Evolutionary conservation across 2,797 vertebrate species (phyloP).

Genomic region (Phyllotis vaccarum): DNA sequence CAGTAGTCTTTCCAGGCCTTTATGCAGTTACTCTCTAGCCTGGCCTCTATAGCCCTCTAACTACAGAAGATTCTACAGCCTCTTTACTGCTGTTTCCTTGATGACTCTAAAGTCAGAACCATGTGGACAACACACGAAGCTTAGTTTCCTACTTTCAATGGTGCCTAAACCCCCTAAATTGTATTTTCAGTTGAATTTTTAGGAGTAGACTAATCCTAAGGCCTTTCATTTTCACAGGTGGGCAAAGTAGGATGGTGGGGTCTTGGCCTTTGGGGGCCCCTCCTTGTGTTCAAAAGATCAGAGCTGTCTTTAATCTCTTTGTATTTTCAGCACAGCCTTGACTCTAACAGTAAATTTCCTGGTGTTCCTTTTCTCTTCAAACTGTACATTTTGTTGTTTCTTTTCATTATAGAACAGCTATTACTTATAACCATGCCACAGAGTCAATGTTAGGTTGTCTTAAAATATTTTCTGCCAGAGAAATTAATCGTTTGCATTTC

Average conservation of each 20-base stretch:
- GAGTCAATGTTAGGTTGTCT: background rate
- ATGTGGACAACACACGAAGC: background rate
- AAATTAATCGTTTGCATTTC: background rate
- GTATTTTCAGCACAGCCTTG: no score
- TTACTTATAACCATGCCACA: background rate
- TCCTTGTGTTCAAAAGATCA: no score
- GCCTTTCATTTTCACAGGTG: background rate
- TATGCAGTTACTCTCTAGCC: background rate
- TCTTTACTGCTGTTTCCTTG: background rate
- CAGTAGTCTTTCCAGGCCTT: background rate
- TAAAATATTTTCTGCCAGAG: background rate
- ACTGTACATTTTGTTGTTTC: background rate
- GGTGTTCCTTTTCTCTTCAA: background rate
- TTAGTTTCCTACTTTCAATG: background rate
- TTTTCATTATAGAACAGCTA: background rate
- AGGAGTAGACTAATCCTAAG: background rate
- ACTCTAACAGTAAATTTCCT: no score
- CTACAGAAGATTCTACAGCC: background rate
- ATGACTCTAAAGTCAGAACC: background rate
- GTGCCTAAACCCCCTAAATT: background rate
- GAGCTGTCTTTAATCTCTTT: no score
- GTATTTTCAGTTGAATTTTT: background rate
- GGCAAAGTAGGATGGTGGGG: background rate
- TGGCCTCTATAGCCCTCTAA: background rate
- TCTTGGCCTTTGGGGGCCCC: no score